Conservation (phyloP, 2,797 vertebrate genomes). For the Argya squamiceps region DNA sequence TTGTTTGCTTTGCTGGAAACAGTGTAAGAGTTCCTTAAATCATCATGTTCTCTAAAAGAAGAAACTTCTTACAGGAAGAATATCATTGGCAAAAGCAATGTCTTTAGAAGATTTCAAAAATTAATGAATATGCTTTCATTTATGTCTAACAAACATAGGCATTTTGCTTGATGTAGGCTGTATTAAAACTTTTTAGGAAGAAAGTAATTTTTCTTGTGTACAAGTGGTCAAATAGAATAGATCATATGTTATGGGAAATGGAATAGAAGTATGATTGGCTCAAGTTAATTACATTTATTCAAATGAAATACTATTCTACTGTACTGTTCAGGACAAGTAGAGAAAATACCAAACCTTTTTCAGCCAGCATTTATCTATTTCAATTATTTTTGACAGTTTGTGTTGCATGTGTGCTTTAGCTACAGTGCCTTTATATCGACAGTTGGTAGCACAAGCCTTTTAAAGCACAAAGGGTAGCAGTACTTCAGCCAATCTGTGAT, state of each 20-base stretch:
- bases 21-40: constrained; percentile 26
- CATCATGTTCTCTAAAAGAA: constrained; percentile 12
- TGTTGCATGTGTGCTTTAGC: constrained; percentile 70
- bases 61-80: constrained; percentile 24
- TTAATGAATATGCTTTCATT: constrained; percentile 43
- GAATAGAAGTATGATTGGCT: constrained; percentile 49
- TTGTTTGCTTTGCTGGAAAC: constrained; percentile 44
- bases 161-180: constrained; percentile 48
- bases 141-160: constrained; percentile 40
- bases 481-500: constrained; percentile 84
- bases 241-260: constrained; percentile 33
- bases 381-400: constrained; percentile 74
- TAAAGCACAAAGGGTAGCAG: constrained; percentile 80
- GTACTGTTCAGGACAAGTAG: constrained; percentile 47
- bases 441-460: constrained; percentile 81
- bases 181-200: constrained; percentile 66
- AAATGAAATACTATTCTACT: constrained; percentile 59
- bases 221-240: constrained; percentile 57
- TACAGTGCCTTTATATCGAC: constrained; percentile 76
- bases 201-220: constrained; percentile 59
- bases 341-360: constrained; percentile 42
- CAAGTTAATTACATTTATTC: constrained; percentile 72
- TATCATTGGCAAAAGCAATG: neutral
- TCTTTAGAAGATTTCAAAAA: constrained; percentile 40
- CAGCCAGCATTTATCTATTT: constrained; percentile 63